Evolutionary conservation across 2,113 vertebrate genomes (phyloP).

Genomic region (Cebidichthys violaceus): DNA sequence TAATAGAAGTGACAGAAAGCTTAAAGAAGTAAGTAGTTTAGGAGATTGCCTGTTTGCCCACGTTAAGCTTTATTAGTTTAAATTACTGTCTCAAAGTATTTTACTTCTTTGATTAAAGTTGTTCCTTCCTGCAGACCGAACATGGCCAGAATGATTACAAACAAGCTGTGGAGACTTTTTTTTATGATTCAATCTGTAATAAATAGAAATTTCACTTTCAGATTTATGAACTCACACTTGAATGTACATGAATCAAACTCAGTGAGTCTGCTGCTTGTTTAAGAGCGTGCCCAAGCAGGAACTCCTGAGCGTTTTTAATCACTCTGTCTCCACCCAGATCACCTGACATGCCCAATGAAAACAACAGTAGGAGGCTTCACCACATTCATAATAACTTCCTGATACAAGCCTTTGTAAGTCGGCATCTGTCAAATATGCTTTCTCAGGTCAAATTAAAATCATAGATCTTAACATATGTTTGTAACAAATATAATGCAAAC

Average conservation of each 20-base stretch:
- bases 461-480: background rate
- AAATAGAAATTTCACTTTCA: background rate
- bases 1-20: background rate
- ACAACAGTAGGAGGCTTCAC: background rate
- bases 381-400: background rate
- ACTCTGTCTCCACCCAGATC: conserved; percentile 36
- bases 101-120: background rate
- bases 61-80: background rate
- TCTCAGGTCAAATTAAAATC: conserved; percentile 1
- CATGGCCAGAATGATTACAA: background rate
- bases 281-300: conserved; percentile 32
- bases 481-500: background rate
- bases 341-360: background rate
- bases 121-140: background rate
- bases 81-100: background rate
- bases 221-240: background rate
- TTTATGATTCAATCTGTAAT: background rate
- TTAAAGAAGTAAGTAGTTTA: background rate
- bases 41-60: background rate
- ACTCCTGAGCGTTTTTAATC: background rate
- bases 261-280: conserved; percentile 33
- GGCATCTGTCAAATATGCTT: background rate
- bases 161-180: background rate
- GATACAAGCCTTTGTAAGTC: background rate
- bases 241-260: background rate